Base-by-base conservation (phyloP, 2,113 vertebrate species). In the Lasiurus borealis region DNA sequence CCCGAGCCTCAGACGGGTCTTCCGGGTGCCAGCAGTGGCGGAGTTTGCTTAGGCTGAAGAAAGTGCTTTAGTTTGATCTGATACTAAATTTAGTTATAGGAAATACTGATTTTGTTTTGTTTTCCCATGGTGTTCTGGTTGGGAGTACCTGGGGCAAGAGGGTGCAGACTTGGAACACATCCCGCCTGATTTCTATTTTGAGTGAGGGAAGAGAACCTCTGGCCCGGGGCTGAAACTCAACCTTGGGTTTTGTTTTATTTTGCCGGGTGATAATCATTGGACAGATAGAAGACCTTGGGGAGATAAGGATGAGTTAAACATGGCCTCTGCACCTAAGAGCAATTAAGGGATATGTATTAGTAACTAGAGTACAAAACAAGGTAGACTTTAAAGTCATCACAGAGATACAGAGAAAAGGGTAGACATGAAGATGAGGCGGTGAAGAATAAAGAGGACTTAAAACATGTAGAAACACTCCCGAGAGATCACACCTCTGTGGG, bases 191-290 rank as follows among this genome's bases (percentile, higher is more conserved):
- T 83, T 27, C 82, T 88, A 14, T 62, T 94, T 71, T 78, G 71
- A 89, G 36, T 16, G 71, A 69, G 85, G 66, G 40, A 54, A 90
- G 50, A 71, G 36, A 92, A 90, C 36, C 34, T 94, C 71, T 94
- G 69, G 25, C 57, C 44, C 73, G 40, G 19, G 73, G 40, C 54
- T 85, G 50, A 91, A 94, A 86, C 78, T 84, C 52, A 83, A 66
- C 36, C 57, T 90, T 93, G 52, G 48, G 69, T 81, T 90, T 91
- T 82, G 50, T 85, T 90, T 95, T 77, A 19, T 94, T 95, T 95
- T 84, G 18, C 27, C 34, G 66, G 66, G 31, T 78, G 75, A 72
- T 94, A 66, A 91, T 88, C 34, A 54, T 69, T 82, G 21, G 80
- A 48, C 6, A 87, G 62, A 40, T 92, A 68, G 46, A 92, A 88